These are phyloP conservation scores for Ichneumoninae sp. DNA, from an alignment of 2,888 invertebrate species.

Conservation along the genomic window DNA sequence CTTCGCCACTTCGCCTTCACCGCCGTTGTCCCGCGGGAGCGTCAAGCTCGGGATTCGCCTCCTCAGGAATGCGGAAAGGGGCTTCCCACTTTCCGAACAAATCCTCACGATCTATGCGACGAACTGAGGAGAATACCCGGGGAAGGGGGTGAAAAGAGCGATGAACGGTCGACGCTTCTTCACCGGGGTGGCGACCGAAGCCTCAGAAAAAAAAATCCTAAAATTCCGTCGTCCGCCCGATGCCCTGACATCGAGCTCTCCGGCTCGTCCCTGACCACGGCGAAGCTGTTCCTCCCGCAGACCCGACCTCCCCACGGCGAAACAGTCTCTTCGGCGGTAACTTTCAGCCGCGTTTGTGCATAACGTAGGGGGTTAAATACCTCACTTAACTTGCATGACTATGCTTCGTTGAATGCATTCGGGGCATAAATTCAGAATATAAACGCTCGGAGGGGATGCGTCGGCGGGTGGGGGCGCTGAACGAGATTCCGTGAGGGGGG, in stretches of 20 bases:
- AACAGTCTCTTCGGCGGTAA: neutral
- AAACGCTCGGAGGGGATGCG: slow-evolving; percentile 16
- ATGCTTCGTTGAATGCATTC: slow-evolving; percentile 43
- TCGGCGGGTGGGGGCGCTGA: slow-evolving; percentile 5
- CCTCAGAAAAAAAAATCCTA: neutral
- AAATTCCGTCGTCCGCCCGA: too few relatives aligned
- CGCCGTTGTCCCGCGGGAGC: slow-evolving; percentile 3
- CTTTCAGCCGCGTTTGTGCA: neutral
- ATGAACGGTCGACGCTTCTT: neutral
- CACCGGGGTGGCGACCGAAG: neutral
- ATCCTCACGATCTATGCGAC: slow-evolving; percentile 30
- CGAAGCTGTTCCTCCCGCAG: neutral
- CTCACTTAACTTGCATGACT: slow-evolving; percentile 33
- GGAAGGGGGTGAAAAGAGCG: slow-evolving; percentile 12
- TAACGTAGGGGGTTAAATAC: neutral
- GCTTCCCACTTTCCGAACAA: slow-evolving; percentile 53
- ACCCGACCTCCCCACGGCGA: too few relatives aligned
- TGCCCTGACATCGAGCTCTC: neutral
- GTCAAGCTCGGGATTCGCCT: slow-evolving; percentile 32
- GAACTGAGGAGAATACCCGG: neutral
- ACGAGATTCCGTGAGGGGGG: slow-evolving; percentile 3
- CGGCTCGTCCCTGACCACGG: neutral
- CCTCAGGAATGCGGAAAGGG: slow-evolving; percentile 27
- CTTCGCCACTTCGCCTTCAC: slow-evolving; percentile 7
- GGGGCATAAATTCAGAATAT: slow-evolving; percentile 48